phyloP scores from a whole-genome alignment of 2,888 invertebrate species.

The Athalia cordata region DNA sequence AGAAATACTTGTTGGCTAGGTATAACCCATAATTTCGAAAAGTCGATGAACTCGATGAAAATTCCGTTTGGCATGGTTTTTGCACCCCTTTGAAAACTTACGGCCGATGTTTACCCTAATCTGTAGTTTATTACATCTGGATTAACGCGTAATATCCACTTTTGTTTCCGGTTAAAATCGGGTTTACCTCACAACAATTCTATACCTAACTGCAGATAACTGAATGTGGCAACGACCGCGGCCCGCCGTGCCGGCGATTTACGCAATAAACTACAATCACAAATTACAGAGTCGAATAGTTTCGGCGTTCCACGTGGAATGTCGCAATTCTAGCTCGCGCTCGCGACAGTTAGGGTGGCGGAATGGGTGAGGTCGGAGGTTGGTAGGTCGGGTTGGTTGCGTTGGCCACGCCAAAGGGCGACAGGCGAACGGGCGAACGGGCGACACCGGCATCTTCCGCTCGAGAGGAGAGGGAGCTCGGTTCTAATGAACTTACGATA shows the following conservation, averaged over 20 bases:
- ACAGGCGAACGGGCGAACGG: conserved; percentile 39
- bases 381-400: conserved; percentile 37
- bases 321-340: conserved; percentile 71
- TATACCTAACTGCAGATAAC: neutral
- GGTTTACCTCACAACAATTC: conserved; percentile 15
- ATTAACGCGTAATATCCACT: neutral
- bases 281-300: conserved; percentile 74
- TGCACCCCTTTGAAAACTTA: neutral
- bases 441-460: conserved; percentile 43
- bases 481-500: conserved; percentile 73
- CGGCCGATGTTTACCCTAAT: neutral
- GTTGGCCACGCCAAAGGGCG: conserved; percentile 51
- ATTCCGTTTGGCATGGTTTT: too few species aligned
- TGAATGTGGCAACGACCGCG: conserved; percentile 24
- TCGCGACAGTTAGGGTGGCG: conserved; percentile 50
- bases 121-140: neutral
- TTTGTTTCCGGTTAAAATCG: conserved; percentile 10
- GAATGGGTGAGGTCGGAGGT: conserved; percentile 48
- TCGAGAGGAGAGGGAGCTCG: conserved; percentile 52
- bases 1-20: neutral
- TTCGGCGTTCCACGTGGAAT: conserved; percentile 72
- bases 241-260: conserved; percentile 63
- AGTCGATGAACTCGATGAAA: too few species aligned
- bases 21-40: too few species aligned
- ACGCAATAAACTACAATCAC: conserved; percentile 73